Evolutionary conservation across 1,140 invertebrate species (phyloP), one percentile per base, ranked within the genome.

Genomic region (Lanistes nyassanus): DNA sequence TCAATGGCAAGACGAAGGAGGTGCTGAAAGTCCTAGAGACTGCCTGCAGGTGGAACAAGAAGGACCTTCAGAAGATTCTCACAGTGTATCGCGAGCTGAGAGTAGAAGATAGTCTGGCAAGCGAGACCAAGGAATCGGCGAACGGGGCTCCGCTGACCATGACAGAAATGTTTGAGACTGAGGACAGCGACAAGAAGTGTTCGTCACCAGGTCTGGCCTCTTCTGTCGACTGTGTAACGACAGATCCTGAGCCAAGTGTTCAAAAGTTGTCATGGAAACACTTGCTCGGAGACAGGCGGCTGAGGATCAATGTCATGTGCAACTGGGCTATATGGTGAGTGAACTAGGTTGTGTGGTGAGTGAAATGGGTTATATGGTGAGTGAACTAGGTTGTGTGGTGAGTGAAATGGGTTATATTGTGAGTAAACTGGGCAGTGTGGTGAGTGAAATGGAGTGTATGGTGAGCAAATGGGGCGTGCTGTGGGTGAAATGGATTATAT

Each of bases 1-100:
- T 51, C 6, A 75, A 75, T n/a, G 64, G 55, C 19, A 66, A 75
- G 11, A 53, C 21, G 13, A 58, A 75, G 16, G 23, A 55, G n/a
- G 65, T 36, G 7, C n/a, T 23, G n/a, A 19, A 36, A 23, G n/a
- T 75, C 26, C n/a, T 75, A 21, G 51, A 75, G 65, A 47, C 19
- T 29, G 74, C 74, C 13, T 60, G 60, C 29, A 75, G 31, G 23
- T 36, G 53, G 34, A 73, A 56, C 56, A 23, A 34, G 19, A 56
- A 39, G 5, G 47, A 53, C 21, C 11, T 36, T 34, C 53, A 29
- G 23, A 34, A 58, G 31, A 37, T 73, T 37, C n/a, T 73, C 21
- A 37, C 55, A 23, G 31, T 68, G 13, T 60, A 19, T 31, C 29
- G 9, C 56, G 23, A 31, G 0, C 11, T 60, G 0, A 3, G 42